Evolutionary conservation across 2,797 vertebrate genomes (phyloP), one percentile per base, ranked within the genome.

Genomic region (Poeciliopsis presidionis): DNA sequence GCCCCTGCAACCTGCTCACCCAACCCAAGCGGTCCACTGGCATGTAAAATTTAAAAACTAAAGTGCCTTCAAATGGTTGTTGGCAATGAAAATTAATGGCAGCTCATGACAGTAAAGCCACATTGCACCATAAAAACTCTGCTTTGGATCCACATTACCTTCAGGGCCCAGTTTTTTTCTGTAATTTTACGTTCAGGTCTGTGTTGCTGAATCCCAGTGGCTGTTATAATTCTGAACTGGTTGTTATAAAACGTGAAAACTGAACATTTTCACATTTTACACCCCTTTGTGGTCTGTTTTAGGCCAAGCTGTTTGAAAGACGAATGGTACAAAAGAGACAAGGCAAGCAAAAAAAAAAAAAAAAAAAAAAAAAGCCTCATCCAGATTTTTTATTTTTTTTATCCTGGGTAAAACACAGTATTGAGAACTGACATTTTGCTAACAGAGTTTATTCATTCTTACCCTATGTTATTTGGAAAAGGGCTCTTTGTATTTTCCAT

Each of bases 41-140:
- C 79, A 81, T 89, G 84, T 87, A 82, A 88, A 91, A 88, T 79
- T 70, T 11, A 3, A 77, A 77, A 84, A 77, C 79, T 76, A 71
- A 86, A 91, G 82, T 81, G 41, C 79, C 80, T 81, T 86, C 73
- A 87, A 91, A 91, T 83, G 81, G 81, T 87, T 84, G 74, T 80
- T 79, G 76, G 86, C 88, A 81, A 87, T 92, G 78, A 91, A 92
- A 91, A 89, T 91, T 81, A 89, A 93, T 84, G 69, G 77, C 79
- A 79, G 77, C 84, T 83, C 75, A 78, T 20, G 28, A 90, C 85
- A 82, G 85, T 93, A 91, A 92, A 93, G 72, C 49, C 51, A 84
- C 87, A 82, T 82, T 78, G 81, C 72, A 79, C 84, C 63, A 74
- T 93, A 88, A 91, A 92, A 90, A 78, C 57, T 84, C 84, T 20